These are phyloP conservation scores for Panzeria rudis DNA, from an alignment of 2,888 invertebrate species.

Conservation along the genomic window DNA sequence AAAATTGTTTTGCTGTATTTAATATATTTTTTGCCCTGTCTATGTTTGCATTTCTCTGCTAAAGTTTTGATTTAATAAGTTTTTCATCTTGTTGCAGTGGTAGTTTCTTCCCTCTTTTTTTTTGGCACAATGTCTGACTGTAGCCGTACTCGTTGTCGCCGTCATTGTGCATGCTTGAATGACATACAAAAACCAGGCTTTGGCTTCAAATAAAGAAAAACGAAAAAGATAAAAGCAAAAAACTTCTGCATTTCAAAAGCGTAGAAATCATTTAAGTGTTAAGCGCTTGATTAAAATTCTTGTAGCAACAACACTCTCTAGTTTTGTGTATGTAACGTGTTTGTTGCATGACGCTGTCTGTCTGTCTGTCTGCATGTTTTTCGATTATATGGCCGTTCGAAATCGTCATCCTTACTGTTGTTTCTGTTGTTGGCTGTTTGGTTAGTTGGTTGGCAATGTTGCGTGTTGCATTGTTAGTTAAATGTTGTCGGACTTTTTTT, in stretches of 20 bases:
- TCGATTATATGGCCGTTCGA: constrained; percentile 30
- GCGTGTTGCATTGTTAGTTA: constrained; percentile 69
- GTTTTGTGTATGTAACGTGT: constrained; percentile 47
- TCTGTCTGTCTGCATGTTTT: constrained; percentile 39
- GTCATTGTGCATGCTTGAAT: constrained; percentile 59
- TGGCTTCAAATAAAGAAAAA: background rate
- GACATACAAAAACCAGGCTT: constrained; percentile 62
- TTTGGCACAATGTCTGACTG: constrained; percentile 56
- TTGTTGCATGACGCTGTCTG: constrained; percentile 53
- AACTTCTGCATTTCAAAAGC: constrained; percentile 54
- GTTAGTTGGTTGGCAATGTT: constrained; percentile 69
- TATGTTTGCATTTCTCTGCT: constrained; percentile 51
- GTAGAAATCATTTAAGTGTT: constrained; percentile 76
- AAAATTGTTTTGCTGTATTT: constrained; percentile 69
- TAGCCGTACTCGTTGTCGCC: constrained; percentile 21
- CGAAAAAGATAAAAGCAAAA: constrained; percentile 9
- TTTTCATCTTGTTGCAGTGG: constrained; percentile 33
- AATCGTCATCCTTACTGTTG: constrained; percentile 12
- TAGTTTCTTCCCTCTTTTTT: constrained; percentile 11
- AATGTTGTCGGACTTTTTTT: constrained; percentile 71
- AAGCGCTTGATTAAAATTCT: constrained; percentile 83
- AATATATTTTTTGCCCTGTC: constrained; percentile 18
- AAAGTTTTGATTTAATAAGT: constrained; percentile 58
- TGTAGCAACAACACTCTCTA: constrained; percentile 82
- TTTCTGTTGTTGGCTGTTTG: constrained; percentile 32